A percentile compares a stretch with the other conserved stretches of the same genome.
Conservation (phyloP, 2,888 invertebrate genomes). For the Drosophila trichaetosa region DNA sequence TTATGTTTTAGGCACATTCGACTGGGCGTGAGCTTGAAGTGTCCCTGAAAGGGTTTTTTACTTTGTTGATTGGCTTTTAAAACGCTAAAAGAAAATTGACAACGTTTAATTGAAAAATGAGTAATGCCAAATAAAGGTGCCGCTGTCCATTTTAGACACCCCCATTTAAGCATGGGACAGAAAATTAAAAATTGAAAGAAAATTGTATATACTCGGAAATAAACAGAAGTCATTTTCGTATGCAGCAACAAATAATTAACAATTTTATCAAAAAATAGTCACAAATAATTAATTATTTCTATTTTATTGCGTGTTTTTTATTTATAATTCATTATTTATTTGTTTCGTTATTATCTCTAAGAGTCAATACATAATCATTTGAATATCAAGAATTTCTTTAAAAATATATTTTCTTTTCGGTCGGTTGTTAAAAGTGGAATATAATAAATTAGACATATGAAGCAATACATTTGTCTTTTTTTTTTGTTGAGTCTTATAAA, state of each 20-base stretch:
- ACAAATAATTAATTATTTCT: background rate
- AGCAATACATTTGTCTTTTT: background rate
- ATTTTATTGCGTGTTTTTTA: background rate
- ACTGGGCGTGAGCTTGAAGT: background rate
- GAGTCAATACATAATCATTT: background rate
- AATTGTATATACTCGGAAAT: background rate
- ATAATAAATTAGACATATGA: background rate
- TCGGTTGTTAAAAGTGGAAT: background rate
- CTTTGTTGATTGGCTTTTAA: background rate
- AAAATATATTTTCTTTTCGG: background rate
- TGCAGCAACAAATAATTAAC: background rate
- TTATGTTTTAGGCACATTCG: background rate
- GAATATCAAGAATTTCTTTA: background rate
- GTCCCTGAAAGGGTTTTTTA: background rate
- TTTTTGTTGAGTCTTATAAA: background rate
- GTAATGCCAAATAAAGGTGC: conserved; percentile 29
- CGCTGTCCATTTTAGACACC: background rate
- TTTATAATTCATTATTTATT: too few relatives aligned
- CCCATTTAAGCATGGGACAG: background rate
- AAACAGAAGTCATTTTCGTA: background rate
- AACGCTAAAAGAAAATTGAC: background rate
- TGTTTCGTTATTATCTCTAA: background rate
- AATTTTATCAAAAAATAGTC: background rate
- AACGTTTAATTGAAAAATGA: conserved; percentile 11
- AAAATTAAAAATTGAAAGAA: background rate